These are phyloP conservation scores for Calliopum simillimum DNA, from an alignment of 2,888 invertebrate genomes.

Conservation along the genomic window DNA sequence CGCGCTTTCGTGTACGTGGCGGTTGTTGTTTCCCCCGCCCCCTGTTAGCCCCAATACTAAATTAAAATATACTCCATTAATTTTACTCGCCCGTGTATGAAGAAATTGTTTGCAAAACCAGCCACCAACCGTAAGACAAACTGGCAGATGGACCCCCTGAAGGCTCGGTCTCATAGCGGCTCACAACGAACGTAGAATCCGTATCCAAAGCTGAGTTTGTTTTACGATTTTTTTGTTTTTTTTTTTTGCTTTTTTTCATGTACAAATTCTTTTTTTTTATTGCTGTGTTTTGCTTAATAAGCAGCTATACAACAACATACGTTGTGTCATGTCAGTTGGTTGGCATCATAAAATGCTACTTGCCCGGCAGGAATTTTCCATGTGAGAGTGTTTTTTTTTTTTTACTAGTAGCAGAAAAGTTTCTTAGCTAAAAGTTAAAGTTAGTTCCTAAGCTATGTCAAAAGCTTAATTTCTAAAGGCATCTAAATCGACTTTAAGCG, in stretches of 20 bases:
- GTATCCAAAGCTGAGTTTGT: slow-evolving; percentile 8
- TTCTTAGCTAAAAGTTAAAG: too few relatives aligned
- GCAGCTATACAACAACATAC: slow-evolving; percentile 13
- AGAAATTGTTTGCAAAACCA: slow-evolving; percentile 3
- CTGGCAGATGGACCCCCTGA: slow-evolving; percentile 38
- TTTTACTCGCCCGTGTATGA: slow-evolving; percentile 15
- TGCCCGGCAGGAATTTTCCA: background rate
- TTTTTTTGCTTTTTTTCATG: too few relatives aligned
- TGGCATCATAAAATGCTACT: background rate
- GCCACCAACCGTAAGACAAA: slow-evolving; percentile 16
- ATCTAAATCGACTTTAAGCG: too few relatives aligned
- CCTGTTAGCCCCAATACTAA: background rate
- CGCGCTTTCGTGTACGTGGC: background rate
- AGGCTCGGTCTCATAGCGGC: slow-evolving; percentile 17
- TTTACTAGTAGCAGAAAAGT: too few relatives aligned
- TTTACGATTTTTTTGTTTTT: slow-evolving; percentile 22
- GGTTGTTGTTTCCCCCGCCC: background rate
- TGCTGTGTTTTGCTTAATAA: slow-evolving; percentile 25
- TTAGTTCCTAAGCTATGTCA: too few relatives aligned
- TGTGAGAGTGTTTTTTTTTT: slow-evolving; percentile 14
- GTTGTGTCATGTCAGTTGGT: slow-evolving; percentile 21
- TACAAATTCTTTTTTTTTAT: too few relatives aligned
- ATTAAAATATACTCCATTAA: slow-evolving; percentile 19
- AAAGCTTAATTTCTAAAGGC: too few relatives aligned
- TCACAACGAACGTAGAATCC: slow-evolving; percentile 3